These are phyloP conservation scores for Stomatorhinus ivindoensis DNA, from an alignment of 2,113 vertebrate species.

Conservation along the genomic window DNA sequence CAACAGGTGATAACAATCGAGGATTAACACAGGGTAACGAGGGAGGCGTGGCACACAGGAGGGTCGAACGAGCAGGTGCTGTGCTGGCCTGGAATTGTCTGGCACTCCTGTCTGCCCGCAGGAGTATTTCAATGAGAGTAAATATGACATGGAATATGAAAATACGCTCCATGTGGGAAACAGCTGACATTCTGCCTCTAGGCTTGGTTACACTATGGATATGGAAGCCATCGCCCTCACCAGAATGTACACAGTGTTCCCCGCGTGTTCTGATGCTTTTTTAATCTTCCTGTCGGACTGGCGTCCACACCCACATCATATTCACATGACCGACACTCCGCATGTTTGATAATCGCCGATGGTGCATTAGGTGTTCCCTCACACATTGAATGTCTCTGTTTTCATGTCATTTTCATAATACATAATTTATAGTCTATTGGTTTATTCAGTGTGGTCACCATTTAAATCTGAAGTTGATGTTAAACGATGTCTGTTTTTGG, in stretches of 20 bases:
- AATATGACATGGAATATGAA: background rate
- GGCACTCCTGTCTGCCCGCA: background rate
- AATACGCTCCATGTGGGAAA: background rate
- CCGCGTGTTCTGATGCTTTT: background rate
- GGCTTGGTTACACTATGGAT: background rate
- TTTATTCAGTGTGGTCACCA: background rate
- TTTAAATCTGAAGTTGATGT: background rate
- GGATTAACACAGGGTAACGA: too few relatives aligned
- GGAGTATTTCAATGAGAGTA: background rate
- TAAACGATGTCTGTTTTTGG: background rate
- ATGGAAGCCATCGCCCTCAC: background rate
- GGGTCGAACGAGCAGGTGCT: too few relatives aligned
- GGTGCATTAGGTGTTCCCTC: background rate
- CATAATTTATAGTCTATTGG: background rate
- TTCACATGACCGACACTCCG: background rate
- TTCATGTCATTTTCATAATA: background rate
- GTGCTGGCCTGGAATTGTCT: background rate
- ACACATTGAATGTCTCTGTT: background rate
- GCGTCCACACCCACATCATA: background rate
- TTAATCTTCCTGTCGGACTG: background rate
- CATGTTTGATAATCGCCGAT: background rate
- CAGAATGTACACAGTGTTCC: background rate
- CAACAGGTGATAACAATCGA: too few relatives aligned
- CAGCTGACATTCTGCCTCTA: background rate
- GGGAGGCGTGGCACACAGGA: too few relatives aligned